Evolutionary conservation across 1,140 invertebrate species (phyloP), one percentile per base, ranked within the genome.

Genomic region (Prorops nasuta): DNA sequence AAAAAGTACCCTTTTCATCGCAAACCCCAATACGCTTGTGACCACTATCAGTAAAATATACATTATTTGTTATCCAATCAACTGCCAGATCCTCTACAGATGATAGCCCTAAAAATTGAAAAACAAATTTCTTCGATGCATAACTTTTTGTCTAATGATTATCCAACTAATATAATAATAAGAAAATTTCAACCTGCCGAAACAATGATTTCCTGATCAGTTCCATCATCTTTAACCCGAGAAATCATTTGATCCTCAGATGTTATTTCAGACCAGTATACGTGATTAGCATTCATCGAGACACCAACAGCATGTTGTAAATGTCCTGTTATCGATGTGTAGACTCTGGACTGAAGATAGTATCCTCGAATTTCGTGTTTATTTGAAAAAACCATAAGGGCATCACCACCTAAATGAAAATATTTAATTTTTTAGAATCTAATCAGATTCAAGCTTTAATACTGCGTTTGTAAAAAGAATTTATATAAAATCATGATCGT

Each of bases 31-130:
- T 88, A 44, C 83, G 84, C 15, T 84, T 81, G 38, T 84, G 76
- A 16, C 82, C 76, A 15, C 83, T 82, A 64, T 94, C 91, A 0
- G 87, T 88, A 69, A 94, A 93, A 66, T 89, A 90, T 31, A 93
- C 72, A 64, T 91, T 91, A 1, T 80, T 79, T 0, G 87, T 91
- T 12, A 93, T 66, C 86, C 88, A 93, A 67, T 95, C 92, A 0
- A 92, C 75, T 2, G 86, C 87, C 31, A 95, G 72, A 50, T 90
- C 88, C 55, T 90, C 89, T 0, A 89, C 84, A 1, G 81, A 74
- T 44, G 83, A 82, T 2, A 93, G 67, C n/a, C 91, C 89, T 59
- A 79, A 64, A 41, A 32, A 20, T 4, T 44, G 14, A 21, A 46
- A 36, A 6, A 6, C 24, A 28, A 28, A 10, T 6, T 50, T 50